Conservation (phyloP, 1,140 invertebrate genomes). For the Globodera rostochiensis region DNA sequence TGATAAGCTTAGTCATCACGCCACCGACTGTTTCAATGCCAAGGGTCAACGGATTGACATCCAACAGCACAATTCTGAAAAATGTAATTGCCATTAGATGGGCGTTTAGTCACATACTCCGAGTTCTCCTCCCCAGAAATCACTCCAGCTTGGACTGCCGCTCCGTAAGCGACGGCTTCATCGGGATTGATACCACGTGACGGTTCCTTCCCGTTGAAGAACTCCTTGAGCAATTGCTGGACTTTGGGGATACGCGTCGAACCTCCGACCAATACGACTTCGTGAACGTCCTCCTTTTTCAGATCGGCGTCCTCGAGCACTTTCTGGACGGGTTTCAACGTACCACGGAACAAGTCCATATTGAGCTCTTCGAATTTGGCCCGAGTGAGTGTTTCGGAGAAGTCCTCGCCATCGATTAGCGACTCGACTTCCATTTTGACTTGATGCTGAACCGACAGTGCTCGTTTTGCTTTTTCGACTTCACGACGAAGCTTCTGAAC, state of each 20-base stretch:
- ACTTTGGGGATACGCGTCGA: conserved; percentile 98
- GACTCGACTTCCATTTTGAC: conserved; percentile 98
- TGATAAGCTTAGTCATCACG: conserved; percentile 98
- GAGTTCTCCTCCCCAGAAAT: conserved; percentile 77
- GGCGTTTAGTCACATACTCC: conserved; percentile 68
- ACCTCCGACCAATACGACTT: conserved; percentile 97
- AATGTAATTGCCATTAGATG: neutral
- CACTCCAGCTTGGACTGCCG: conserved; percentile 93
- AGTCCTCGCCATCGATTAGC: conserved; percentile 97
- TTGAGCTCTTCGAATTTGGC: conserved; percentile 99
- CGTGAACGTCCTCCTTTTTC: conserved; percentile 97
- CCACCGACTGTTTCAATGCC: conserved; percentile 99
- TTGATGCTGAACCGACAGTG: conserved; percentile 78
- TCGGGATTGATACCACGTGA: conserved; percentile 92
- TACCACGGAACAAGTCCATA: conserved; percentile 97
- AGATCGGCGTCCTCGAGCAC: conserved; percentile 96
- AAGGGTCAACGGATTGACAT: conserved; percentile 96
- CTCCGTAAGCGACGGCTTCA: conserved; percentile 95
- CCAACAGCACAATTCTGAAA: conserved; percentile 76
- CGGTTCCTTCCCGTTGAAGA: conserved; percentile 96
- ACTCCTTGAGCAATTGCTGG: conserved; percentile 97
- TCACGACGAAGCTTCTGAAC: conserved; percentile 71
- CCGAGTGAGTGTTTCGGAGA: conserved; percentile 96
- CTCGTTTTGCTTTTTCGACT: conserved; percentile 74
- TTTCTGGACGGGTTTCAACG: conserved; percentile 95